Evolutionary conservation across 2,888 invertebrate genomes (phyloP), one percentile per base, ranked within the genome.

Genomic region (Lithosia quadra): DNA sequence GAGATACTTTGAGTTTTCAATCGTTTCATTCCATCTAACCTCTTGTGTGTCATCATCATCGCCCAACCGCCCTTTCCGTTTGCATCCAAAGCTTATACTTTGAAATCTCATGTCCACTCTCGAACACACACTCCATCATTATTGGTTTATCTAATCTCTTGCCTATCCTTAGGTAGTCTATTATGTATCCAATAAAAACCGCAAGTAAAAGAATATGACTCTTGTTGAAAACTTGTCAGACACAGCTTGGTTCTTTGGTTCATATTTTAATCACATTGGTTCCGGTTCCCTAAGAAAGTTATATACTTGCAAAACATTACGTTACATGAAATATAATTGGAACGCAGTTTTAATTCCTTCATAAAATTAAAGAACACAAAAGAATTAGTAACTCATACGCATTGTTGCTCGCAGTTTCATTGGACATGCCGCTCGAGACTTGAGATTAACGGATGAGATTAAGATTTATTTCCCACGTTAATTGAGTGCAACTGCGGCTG

Each of bases 381-480:
- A 81, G 81, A 84, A 84, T 82, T 77, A 77, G 80, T 80, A 70
- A 69, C 72, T 74, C 67, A 71, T 79, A 79, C 79, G 85, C 78
- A 86, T 80, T 84, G 77, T 78, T 73, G 75, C 77, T 77, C 80
- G 83, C 74, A 80, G 77, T 83, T 84, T 83, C 83, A 80, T 83
- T 81, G 83, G 83, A 77, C 80, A 79, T 82, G 82, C 39, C 33
- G 74, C 76, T 76, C 76, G 63, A 69, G 67, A 67, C 76, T 63
- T 68, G 71, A 79, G 88, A 86, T 87, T 72, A 69, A 68, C 76
- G 72, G 69, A 65, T 65, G 76, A 78, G 86, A 88, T 88, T 81
- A 81, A 82, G 84, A 85, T 76, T 80, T 77, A 80, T 80, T 87
- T 90, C 90, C 82, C 90, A 90, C 89, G 87, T 84, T 87, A 85